Conservation (phyloP, 2,113 vertebrate genomes). For the Tringa solitaria region DNA sequence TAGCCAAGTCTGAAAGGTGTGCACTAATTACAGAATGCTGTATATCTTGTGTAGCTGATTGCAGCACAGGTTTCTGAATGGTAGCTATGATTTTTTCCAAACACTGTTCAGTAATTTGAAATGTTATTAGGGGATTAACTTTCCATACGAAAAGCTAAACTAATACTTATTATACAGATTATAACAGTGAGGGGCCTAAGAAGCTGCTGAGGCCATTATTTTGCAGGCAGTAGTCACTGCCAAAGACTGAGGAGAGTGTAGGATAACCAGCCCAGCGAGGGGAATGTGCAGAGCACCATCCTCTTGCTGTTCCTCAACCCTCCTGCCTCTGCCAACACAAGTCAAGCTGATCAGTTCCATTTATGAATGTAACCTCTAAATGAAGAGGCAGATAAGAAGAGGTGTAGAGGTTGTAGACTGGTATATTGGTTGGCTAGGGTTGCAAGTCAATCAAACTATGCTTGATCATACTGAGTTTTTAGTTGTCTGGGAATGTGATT, state of each 20-base stretch:
- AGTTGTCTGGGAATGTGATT: neutral
- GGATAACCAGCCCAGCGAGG: neutral
- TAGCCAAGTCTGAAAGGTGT: conserved; percentile 75
- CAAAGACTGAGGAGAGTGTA: neutral
- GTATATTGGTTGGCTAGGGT: neutral
- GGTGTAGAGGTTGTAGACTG: neutral
- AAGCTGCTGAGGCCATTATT: conserved; percentile 29
- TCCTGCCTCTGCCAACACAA: neutral
- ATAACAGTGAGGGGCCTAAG: conserved; percentile 25
- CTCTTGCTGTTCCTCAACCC: neutral
- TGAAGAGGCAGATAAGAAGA: neutral
- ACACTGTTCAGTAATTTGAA: conserved; percentile 53
- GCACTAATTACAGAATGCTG: conserved; percentile 69
- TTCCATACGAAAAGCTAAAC: conserved; percentile 54
- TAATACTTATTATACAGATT: conserved; percentile 61
- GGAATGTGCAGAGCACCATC: neutral
- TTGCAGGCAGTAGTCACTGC: neutral
- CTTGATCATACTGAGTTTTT: neutral
- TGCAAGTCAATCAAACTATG: neutral
- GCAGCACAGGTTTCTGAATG: conserved; percentile 43
- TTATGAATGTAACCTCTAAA: neutral
- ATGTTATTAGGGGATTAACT: conserved; percentile 68
- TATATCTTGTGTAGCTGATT: conserved; percentile 61
- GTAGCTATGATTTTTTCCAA: conserved; percentile 38
- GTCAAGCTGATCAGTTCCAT: neutral